A percentile compares a stretch with the other conserved stretches of the same genome.
These are phyloP conservation scores for Chrysogorgia sp. DNA, from an alignment of 92 coral and sea anemone species.

Conservation along the genomic window DNA sequence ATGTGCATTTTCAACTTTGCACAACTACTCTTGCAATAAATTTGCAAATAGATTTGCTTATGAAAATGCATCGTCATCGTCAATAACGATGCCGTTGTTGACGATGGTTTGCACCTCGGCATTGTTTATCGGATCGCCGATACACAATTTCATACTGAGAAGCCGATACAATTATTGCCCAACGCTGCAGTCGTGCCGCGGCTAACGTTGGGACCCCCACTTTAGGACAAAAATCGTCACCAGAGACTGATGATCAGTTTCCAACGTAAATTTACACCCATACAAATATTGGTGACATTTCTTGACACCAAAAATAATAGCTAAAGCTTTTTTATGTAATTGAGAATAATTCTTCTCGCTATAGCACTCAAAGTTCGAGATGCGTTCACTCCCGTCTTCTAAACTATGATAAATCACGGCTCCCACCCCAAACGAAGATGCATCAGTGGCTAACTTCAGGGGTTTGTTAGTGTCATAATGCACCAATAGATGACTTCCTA, in stretches of 20 bases:
- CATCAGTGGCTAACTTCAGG: constrained; percentile 60
- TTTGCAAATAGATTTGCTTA: too few relatives aligned
- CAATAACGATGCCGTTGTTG: too few relatives aligned
- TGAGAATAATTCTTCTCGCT: constrained; percentile 64
- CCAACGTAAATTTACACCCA: constrained; percentile 45
- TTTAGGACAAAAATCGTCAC: constrained; percentile 42
- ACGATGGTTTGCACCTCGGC: too few relatives aligned
- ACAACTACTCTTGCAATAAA: too few relatives aligned
- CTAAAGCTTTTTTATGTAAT: constrained; percentile 60
- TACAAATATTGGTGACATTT: constrained; percentile 59
- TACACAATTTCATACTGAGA: constrained; percentile 58
- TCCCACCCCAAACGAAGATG: constrained; percentile 52
- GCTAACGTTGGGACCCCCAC: constrained; percentile 30
- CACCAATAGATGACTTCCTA: constrained; percentile 40
- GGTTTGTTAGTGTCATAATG: constrained; percentile 55
- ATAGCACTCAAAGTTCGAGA: constrained; percentile 52
- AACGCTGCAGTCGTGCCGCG: constrained; percentile 53
- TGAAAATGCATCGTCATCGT: too few relatives aligned
- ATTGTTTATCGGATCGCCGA: constrained; percentile 44
- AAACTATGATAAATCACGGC: constrained; percentile 46
- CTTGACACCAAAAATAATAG: constrained; percentile 54
- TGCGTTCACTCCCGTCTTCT: constrained; percentile 41
- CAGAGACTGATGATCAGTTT: constrained; percentile 58
- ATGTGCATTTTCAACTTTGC: too few relatives aligned
- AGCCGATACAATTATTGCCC: constrained; percentile 52